Base-by-base conservation (phyloP, 2,888 invertebrate genomes). In the Himalopsyche japonica region DNA sequence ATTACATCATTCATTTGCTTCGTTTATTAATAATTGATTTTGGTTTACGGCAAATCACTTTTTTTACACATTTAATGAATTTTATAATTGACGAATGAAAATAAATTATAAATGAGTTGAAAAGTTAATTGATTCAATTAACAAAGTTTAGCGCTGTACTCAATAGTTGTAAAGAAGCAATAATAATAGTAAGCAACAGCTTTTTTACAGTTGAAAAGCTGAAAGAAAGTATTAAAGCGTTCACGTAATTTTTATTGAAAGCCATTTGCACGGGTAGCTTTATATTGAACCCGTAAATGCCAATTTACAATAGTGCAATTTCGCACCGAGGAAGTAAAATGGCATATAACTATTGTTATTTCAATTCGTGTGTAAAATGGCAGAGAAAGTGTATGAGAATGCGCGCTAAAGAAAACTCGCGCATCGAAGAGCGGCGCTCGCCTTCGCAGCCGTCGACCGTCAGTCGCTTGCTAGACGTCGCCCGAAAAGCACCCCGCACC, bases 381-480 rank as follows among this genome's bases (percentile, higher is more conserved):
- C 70, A 70, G 70, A 70, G 70, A 70, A 4, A 70, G 70, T 70
- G 70, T 70, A 3, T 30, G 70, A 27, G 70, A 70, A 70, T 70
- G 70, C 70, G 70, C 70, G 70, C 27, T 7, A 20, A 70, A 15
- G 27, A 15, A 15, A 70, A 27, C 27, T 30, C 70, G 70, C 70
- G 70, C 70, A 70, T 70, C 70, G 70, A 15, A 24, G 70, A 70
- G 70, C 70, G 70, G 8, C 70, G 70, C 30, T 70, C 27, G 20
- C 70, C 70, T 10, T 70, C 70, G 6, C 34, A 43, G 37, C 20
- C 77, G 15, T 48, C 43, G 82, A 24, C 12, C 81, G 84, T 57
- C 84, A 84, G 84, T 84, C 84, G 84, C 81, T 70, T 79, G 84
- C 57, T 77, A 47, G 81, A 80, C 80, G 78, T 81, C 81, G 84